Conservation (phyloP, 2,888 invertebrate genomes). For the Euplexia lucipara region DNA sequence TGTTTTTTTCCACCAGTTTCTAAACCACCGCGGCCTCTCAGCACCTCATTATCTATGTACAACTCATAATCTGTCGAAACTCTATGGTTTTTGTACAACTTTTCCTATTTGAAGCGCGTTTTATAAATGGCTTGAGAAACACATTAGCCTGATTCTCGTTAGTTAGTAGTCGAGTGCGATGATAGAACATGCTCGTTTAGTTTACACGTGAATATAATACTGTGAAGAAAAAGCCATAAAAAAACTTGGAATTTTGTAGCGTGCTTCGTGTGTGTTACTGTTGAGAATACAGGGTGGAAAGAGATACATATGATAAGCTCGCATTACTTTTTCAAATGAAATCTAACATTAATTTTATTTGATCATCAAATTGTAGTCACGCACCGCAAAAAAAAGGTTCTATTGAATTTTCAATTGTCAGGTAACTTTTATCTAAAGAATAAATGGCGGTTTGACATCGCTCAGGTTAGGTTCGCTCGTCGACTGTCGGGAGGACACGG, state of each 20-base stretch:
- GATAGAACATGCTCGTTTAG: constrained; percentile 23
- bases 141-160: constrained; percentile 59
- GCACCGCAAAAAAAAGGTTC: too few relatives aligned
- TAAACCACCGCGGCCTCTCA: constrained; percentile 17
- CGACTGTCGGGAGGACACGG: too few relatives aligned
- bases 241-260: constrained; percentile 22
- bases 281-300: constrained; percentile 1
- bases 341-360: too few relatives aligned
- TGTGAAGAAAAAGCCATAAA: constrained; percentile 11
- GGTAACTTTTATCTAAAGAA: too few relatives aligned
- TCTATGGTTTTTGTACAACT: constrained; percentile 46
- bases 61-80: constrained; percentile 51
- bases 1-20: constrained; percentile 20
- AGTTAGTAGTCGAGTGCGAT: constrained; percentile 46
- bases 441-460: too few relatives aligned
- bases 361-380: too few relatives aligned
- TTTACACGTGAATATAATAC: constrained; percentile 34
- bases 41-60: constrained; percentile 51
- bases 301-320: too few relatives aligned
- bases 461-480: too few relatives aligned
- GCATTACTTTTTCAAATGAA: too few relatives aligned
- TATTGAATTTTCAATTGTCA: too few relatives aligned
- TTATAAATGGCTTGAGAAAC: constrained; percentile 53
- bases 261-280: constrained; percentile 16
- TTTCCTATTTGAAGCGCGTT: constrained; percentile 41